Evolutionary conservation across 2,888 invertebrate genomes (phyloP).

Genomic region (Therioaphis trifolii): DNA sequence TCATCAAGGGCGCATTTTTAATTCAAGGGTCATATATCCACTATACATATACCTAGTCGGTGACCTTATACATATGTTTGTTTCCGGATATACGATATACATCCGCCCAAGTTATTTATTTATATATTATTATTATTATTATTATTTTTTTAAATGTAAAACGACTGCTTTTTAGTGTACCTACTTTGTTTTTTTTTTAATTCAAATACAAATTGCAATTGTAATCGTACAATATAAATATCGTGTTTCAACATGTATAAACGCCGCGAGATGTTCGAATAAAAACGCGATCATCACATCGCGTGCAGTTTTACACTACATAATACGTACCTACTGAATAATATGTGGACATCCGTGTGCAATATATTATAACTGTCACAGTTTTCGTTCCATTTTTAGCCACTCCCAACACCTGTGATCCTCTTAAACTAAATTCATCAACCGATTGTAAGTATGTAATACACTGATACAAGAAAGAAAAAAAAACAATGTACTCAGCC

Average conservation of each 20-base stretch:
- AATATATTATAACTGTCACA: neutral
- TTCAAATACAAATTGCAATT: neutral
- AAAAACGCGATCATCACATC: neutral
- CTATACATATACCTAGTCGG: neutral
- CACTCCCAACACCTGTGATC: neutral
- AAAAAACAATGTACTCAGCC: slow-evolving; percentile 5
- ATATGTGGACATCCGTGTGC: neutral
- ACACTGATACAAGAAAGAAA: neutral
- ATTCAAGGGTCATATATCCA: slow-evolving; percentile 51
- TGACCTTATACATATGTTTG: slow-evolving; percentile 31
- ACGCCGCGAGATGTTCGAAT: neutral
- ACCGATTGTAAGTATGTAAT: slow-evolving; percentile 3
- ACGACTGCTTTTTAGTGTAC: neutral
- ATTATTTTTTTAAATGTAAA: slow-evolving; percentile 15
- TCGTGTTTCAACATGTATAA: neutral
- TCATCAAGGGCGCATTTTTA: slow-evolving; percentile 52
- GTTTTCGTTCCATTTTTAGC: slow-evolving; percentile 30
- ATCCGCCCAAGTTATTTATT: neutral
- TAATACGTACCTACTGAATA: neutral
- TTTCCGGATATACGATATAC: slow-evolving; percentile 18
- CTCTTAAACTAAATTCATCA: slow-evolving; percentile 15
- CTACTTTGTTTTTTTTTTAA: neutral
- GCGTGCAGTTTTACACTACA: neutral
- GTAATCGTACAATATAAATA: neutral
- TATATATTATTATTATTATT: too few relatives aligned